phyloP scores from a whole-genome alignment of 2,888 invertebrate genomes.

The Gasteruption jaculator region DNA sequence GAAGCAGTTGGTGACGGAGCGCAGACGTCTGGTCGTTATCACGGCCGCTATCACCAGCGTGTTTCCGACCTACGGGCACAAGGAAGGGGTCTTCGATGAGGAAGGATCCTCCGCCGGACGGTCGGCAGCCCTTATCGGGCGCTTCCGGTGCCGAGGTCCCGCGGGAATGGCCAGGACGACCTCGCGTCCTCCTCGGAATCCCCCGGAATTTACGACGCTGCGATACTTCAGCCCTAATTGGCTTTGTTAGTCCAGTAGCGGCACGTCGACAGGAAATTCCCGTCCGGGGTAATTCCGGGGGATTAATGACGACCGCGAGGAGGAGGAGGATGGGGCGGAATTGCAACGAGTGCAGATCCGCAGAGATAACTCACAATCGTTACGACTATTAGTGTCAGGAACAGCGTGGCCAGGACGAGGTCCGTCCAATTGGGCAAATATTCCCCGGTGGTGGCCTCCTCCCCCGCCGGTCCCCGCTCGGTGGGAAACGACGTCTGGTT shows the following conservation, averaged over 20 bases:
- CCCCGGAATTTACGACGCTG: too few relatives aligned
- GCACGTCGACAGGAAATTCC: too few relatives aligned
- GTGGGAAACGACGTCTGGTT: slow-evolving; percentile 13
- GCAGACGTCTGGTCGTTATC: slow-evolving; percentile 76
- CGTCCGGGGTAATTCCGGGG: too few relatives aligned
- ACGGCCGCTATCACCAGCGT: slow-evolving; percentile 87
- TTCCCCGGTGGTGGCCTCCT: slow-evolving; percentile 18
- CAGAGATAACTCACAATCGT: slow-evolving; percentile 43
- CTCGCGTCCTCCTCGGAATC: too few relatives aligned
- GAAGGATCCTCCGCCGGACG: too few relatives aligned
- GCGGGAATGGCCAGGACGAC: too few relatives aligned
- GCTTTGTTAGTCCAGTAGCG: too few relatives aligned
- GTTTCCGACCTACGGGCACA: slow-evolving; percentile 65
- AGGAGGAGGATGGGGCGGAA: neutral
- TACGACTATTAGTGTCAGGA: slow-evolving; percentile 46
- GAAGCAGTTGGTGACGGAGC: slow-evolving; percentile 93
- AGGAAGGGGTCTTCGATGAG: slow-evolving; percentile 5
- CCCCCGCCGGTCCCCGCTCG: slow-evolving; percentile 6
- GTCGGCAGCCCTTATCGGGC: too few relatives aligned
- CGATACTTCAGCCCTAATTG: neutral
- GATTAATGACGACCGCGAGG: too few relatives aligned
- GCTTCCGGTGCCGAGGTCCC: too few relatives aligned
- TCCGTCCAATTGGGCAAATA: slow-evolving; percentile 42
- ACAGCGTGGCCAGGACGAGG: slow-evolving; percentile 41
- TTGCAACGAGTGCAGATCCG: slow-evolving; percentile 2